Percentiles rank a stretch among this genome's conserved stretches.
These are phyloP conservation scores for Oryzaephilus surinamensis DNA, from an alignment of 1,140 invertebrate genomes.

Conservation along the genomic window DNA sequence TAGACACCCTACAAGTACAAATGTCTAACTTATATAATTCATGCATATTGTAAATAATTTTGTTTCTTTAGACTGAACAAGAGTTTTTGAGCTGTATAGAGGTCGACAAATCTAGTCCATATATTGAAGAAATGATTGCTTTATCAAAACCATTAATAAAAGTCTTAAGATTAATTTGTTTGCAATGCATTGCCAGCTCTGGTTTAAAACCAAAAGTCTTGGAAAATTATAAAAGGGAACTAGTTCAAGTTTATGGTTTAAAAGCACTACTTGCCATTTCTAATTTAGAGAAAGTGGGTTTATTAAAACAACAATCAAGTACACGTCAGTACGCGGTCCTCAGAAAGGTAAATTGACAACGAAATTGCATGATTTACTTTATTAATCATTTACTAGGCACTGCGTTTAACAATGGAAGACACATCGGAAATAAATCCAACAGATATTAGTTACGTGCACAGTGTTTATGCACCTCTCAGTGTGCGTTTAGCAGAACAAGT, in stretches of 20 bases:
- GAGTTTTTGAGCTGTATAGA: conserved; percentile 86
- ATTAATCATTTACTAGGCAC: too few species aligned
- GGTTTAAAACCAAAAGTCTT: conserved; percentile 83
- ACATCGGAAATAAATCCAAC: conserved; percentile 71
- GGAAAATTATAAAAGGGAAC: conserved; percentile 87
- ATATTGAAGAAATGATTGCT: conserved; percentile 87
- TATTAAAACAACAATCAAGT: conserved; percentile 64
- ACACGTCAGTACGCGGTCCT: conserved; percentile 53
- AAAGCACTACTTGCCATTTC: conserved; percentile 72
- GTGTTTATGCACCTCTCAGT: conserved; percentile 88
- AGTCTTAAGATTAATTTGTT: conserved; percentile 78
- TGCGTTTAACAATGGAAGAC: conserved; percentile 75
- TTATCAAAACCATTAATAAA: conserved; percentile 69
- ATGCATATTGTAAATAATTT: too few species aligned
- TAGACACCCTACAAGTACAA: conserved; percentile 33
- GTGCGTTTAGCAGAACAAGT: conserved; percentile 78
- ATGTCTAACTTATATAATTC: conserved; percentile 13
- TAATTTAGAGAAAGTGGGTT: conserved; percentile 79
- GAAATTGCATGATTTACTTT: conserved; percentile 28
- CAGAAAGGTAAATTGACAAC: conserved; percentile 2
- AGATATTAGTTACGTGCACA: conserved; percentile 90
- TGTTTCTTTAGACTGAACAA: too few species aligned
- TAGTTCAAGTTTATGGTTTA: conserved; percentile 79
- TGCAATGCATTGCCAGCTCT: conserved; percentile 78
- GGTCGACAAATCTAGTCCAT: conserved; percentile 75